phyloP scores from a whole-genome alignment of 2,888 invertebrate genomes.

The Ashinkailepas kermadecensis region DNA sequence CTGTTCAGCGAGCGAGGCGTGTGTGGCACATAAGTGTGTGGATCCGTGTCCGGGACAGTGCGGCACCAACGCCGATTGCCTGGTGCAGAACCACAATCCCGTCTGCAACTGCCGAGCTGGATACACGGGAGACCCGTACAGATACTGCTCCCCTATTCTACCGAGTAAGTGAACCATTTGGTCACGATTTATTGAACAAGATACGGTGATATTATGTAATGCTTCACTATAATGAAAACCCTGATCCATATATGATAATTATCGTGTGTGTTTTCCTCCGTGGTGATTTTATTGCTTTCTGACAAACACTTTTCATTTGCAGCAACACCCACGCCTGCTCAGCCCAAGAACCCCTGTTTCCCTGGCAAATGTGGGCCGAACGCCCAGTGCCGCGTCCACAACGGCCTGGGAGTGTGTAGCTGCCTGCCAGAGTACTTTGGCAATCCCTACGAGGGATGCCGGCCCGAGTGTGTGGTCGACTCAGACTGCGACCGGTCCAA shows the following conservation, averaged over 20 bases:
- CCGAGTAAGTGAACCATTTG: neutral
- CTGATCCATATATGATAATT: no score
- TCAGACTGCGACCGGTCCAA: constrained; percentile 66
- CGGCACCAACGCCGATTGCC: constrained; percentile 37
- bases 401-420: constrained; percentile 40
- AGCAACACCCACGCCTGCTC: neutral
- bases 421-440: constrained; percentile 48
- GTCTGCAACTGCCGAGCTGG: constrained; percentile 65
- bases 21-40: constrained; percentile 39
- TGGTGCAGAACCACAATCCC: constrained; percentile 37
- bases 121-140: constrained; percentile 74
- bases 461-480: constrained; percentile 66
- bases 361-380: constrained; percentile 71
- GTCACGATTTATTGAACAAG: neutral
- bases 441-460: constrained; percentile 42
- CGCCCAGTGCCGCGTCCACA: constrained; percentile 69
- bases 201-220: no score
- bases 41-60: constrained; percentile 61
- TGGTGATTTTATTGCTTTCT: no score
- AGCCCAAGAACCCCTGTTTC: constrained; percentile 53
- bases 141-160: constrained; percentile 52
- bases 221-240: no score
- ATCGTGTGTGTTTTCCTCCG: no score
- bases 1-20: constrained; percentile 63
- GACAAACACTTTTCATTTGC: no score